A percentile compares a stretch with the other conserved stretches of the same genome.
Conservation (phyloP, 2,888 invertebrate species). For the Sarcophaga rosellei region DNA sequence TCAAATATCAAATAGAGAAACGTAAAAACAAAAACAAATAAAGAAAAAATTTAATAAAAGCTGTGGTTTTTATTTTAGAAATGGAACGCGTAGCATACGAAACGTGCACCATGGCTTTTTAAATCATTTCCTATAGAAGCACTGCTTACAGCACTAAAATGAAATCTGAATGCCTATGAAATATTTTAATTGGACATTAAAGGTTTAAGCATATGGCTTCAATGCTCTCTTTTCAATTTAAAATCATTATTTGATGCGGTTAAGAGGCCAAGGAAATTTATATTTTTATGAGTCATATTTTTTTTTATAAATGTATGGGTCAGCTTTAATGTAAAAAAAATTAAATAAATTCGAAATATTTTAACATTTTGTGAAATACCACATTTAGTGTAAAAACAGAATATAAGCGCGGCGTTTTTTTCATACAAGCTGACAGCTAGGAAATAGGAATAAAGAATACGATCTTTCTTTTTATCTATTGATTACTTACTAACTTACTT, state of each 20-base stretch:
- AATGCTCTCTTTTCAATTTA: neutral
- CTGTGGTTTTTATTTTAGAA: conserved; percentile 1
- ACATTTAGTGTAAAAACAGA: too few relatives aligned
- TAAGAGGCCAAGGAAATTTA: neutral
- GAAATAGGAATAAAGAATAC: too few relatives aligned
- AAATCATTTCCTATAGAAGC: neutral
- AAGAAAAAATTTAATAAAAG: conserved; percentile 28
- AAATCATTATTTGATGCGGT: neutral
- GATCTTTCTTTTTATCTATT: too few relatives aligned
- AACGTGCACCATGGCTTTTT: neutral
- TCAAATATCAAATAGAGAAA: neutral
- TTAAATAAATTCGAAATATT: too few relatives aligned
- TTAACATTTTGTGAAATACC: too few relatives aligned
- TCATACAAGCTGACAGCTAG: too few relatives aligned
- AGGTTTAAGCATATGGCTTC: neutral
- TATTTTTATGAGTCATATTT: too few relatives aligned
- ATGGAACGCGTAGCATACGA: conserved; percentile 2
- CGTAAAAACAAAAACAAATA: neutral
- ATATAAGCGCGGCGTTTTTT: too few relatives aligned
- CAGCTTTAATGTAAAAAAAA: too few relatives aligned
- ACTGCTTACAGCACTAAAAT: neutral
- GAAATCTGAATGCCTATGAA: neutral
- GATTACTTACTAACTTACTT: too few relatives aligned
- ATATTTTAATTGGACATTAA: neutral
- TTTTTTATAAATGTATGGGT: too few relatives aligned